Conservation (phyloP, 1,140 invertebrate genomes). For the Trissolcus basalis region DNA sequence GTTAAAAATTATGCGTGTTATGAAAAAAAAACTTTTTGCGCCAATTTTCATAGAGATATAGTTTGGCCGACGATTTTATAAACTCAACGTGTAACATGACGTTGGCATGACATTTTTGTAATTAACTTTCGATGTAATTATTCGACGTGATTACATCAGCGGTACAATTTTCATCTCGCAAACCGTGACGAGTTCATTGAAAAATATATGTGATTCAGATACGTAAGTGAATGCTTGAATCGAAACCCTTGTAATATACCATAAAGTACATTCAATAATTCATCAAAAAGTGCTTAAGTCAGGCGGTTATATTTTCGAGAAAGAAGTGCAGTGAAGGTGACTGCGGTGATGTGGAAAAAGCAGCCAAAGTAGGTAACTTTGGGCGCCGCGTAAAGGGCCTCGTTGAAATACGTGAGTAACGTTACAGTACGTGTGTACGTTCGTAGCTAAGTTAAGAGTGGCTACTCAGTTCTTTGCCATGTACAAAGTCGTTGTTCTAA, state of each 20-base stretch:
- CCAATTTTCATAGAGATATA: too few species aligned
- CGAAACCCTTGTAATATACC: neutral
- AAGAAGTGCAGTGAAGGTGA: slow-evolving; percentile 14
- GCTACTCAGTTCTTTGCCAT: slow-evolving; percentile 53
- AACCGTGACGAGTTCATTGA: too few species aligned
- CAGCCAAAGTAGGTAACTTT: slow-evolving; percentile 32
- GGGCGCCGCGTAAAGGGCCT: slow-evolving; percentile 18
- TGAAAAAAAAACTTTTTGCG: too few species aligned
- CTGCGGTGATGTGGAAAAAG: slow-evolving; percentile 28
- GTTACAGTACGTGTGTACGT: slow-evolving; percentile 37
- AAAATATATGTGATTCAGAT: too few species aligned
- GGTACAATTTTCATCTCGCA: too few species aligned
- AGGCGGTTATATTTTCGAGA: slow-evolving; percentile 23
- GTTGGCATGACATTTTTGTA: too few species aligned
- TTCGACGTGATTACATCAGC: too few species aligned
- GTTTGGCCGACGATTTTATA: too few species aligned
- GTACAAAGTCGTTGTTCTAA: slow-evolving; percentile 63
- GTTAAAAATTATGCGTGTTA: too few species aligned
- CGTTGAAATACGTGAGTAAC: slow-evolving; percentile 53
- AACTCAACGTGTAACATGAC: too few species aligned
- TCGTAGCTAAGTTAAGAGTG: slow-evolving; percentile 47
- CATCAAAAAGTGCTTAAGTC: slow-evolving; percentile 13
- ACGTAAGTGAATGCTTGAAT: too few species aligned
- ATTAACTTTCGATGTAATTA: too few species aligned
- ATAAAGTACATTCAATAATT: slow-evolving; percentile 6